Evolutionary conservation across 1,140 invertebrate species (phyloP).

Genomic region (Eueides isabella): DNA sequence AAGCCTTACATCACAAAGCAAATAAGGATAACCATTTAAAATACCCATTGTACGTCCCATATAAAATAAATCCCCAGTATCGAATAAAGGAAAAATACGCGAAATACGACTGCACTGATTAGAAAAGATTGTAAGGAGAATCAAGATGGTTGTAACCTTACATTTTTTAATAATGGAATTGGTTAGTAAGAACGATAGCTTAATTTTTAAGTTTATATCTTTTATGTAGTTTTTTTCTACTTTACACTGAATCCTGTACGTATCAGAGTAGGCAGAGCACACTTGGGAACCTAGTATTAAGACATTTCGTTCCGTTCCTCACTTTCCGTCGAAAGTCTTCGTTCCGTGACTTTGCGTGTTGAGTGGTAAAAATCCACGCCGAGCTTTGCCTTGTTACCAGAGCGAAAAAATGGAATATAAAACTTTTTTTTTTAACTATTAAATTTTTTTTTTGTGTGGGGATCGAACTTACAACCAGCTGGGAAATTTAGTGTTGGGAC

Average conservation of each 20-base stretch:
- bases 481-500: too few species aligned
- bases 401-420: too few species aligned
- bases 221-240: too few species aligned
- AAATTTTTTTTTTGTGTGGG: too few species aligned
- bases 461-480: too few species aligned
- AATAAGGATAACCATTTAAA: constrained; percentile 16
- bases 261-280: not conserved
- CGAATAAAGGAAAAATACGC: constrained; percentile 19
- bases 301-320: not conserved
- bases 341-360: not conserved
- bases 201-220: not conserved
- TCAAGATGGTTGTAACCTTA: constrained; percentile 35
- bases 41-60: constrained; percentile 8
- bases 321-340: not conserved
- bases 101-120: constrained; percentile 40
- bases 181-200: not conserved
- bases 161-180: not conserved
- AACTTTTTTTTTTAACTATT: too few species aligned
- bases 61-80: constrained; percentile 21
- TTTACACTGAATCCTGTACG: not conserved
- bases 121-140: constrained; percentile 42
- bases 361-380: not conserved
- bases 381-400: too few species aligned
- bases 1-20: constrained; percentile 10
- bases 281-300: not conserved